Base-by-base conservation (phyloP, 2,797 vertebrate species). In the Enteromius treurensis region DNA sequence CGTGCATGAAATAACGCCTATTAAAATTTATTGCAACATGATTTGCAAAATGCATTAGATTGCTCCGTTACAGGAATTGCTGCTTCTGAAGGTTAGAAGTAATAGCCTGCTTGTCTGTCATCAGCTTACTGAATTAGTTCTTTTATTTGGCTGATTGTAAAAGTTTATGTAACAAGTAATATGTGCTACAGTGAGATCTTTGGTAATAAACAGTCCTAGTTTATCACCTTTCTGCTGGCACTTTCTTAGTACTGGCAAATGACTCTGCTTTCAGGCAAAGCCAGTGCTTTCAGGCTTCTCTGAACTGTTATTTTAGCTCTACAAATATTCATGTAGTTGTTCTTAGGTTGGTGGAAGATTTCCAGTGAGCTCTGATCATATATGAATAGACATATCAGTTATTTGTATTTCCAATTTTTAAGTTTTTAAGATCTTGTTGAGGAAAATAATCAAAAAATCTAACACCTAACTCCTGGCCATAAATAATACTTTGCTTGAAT, bases 271-370 rank as follows among this genome's bases (percentile, higher is more conserved):
- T 78, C 40, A 49, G 42, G 32, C 32, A 67, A 70, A 77, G 17
- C 26, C 26, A 69, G 37, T 53, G 84, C 26, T 51, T 64, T 82
- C 34, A 65, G 60, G 70, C 47, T 77, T 65, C 23, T 77, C 32
- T 85, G 17, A 68, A 84, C 13, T 82, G 34, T 60, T 79, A 69
- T 69, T 65, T 69, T 60, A 60, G 47, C 71, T 71, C 67, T 65
- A 85, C 88, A 81, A 88, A 87, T 89, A 88, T 87, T 51, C 42
- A 89, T 87, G 65, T 73, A 67, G 64, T 88, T 79, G 76, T 78
- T 80, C 34, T 64, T 76, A 26, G 47, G 70, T 60, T 47, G 60
- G 15, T 60, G 21, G 60, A 42, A 70, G 37, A 83, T 85, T 77
- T 84, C 26, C 82, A 82, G 79, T 76, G 42, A 83, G 77, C 65